Conservation (phyloP, 2,888 invertebrate genomes). For the Thumatha senex region DNA sequence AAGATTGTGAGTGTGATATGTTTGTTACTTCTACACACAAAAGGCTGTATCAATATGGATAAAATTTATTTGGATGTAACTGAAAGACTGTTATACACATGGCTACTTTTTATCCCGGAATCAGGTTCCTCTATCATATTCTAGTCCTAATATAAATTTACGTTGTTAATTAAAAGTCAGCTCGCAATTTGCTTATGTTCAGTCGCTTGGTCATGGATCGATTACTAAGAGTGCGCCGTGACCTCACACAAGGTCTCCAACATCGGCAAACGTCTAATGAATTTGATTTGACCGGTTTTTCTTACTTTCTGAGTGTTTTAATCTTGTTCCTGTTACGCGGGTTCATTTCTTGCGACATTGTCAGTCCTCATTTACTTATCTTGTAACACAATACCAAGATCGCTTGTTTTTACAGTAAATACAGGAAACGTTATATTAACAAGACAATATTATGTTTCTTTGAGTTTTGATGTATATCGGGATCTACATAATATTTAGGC, state of each 20-base stretch:
- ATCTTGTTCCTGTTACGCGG: neutral
- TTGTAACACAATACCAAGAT: conserved; percentile 4
- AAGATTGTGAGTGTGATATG: no score
- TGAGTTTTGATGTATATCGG: neutral
- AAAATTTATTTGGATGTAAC: no score
- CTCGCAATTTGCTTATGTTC: neutral
- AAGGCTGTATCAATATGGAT: no score
- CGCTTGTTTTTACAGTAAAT: neutral
- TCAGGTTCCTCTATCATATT: no score
- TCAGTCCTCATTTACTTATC: conserved; percentile 1
- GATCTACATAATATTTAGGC: neutral
- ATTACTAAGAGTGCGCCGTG: conserved; percentile 29
- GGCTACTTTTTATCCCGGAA: no score
- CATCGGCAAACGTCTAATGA: conserved; percentile 31
- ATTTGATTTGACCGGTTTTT: conserved; percentile 25
- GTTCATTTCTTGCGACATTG: neutral
- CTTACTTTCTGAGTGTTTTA: conserved; percentile 9
- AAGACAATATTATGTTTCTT: neutral
- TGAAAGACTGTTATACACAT: no score
- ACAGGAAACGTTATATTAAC: conserved; percentile 3
- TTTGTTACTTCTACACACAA: no score
- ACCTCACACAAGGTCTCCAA: conserved; percentile 41
- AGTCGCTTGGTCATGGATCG: conserved; percentile 37
- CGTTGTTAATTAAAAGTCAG: no score
- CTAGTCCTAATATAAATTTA: no score